Evolutionary conservation across 1,140 invertebrate genomes (phyloP).

Genomic region (Trichomalopsis sarcophagae): DNA sequence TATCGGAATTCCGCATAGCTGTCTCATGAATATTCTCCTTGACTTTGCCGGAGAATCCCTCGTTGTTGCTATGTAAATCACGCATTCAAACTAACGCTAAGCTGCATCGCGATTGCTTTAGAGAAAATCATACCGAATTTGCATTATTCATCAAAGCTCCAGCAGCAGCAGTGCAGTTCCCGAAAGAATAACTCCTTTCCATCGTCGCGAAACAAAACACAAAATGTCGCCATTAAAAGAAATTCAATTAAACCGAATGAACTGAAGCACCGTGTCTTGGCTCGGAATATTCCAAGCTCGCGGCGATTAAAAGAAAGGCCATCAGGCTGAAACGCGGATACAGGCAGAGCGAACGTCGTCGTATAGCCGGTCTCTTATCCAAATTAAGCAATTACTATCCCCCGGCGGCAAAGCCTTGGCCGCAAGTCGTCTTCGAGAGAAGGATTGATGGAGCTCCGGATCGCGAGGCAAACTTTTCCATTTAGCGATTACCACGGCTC

Average conservation of each 20-base stretch:
- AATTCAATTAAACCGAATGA: background rate
- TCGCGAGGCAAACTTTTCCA: slow-evolving; percentile 57
- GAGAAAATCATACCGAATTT: background rate
- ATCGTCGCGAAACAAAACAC: background rate
- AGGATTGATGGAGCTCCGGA: slow-evolving; percentile 6
- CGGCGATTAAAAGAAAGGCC: background rate
- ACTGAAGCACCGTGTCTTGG: background rate
- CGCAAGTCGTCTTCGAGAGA: background rate
- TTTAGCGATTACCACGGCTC: slow-evolving; percentile 59
- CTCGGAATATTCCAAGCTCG: background rate
- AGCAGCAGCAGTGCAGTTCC: no score
- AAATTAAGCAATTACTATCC: slow-evolving; percentile 41
- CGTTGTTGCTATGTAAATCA: slow-evolving; percentile 11
- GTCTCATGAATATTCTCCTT: slow-evolving; percentile 18
- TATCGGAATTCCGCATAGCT: background rate
- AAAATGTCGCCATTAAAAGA: background rate
- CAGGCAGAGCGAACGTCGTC: background rate
- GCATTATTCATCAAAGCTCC: background rate
- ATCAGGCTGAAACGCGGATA: background rate
- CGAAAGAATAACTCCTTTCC: background rate
- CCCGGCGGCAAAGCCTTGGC: background rate
- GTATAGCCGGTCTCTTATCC: slow-evolving; percentile 20
- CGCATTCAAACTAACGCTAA: slow-evolving; percentile 12
- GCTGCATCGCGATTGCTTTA: background rate
- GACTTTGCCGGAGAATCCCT: background rate